Evolutionary conservation across 1,140 invertebrate genomes (phyloP), one percentile per base, ranked within the genome.

Genomic region (Leucophenga varia): DNA sequence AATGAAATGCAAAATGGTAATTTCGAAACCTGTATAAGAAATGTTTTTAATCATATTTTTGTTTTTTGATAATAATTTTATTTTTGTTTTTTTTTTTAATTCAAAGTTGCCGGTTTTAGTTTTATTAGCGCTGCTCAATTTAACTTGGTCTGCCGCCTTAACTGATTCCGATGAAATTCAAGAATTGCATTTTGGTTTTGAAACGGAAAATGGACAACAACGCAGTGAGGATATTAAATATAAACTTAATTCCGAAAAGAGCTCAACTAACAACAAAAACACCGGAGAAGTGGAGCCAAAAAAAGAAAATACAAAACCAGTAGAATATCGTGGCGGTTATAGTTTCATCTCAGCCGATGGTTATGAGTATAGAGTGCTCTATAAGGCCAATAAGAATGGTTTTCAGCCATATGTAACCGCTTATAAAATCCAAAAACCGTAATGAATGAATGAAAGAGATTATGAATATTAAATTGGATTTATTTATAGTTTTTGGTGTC

Each of bases 331-430:
- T 47, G 87, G 87, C 9, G 85, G 82, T 25, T 89, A 88, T 64
- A 87, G 80, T 60, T 80, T 84, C 4, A 85, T 83, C 46, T 81
- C 82, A 13, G 78, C 84, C 57, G 84, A 87, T 63, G 86, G 86
- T n/a, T 76, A 85, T 9, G 81, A 82, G 52, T 81, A 82, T 6
- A 78, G 81, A 35, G 81, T 88, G 12, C 81, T 81, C 35, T 88
- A 88, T 55, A 69, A 82, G 36, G 86, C 87, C 1, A 86, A 88
- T 58, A 82, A 87, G 72, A 84, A 82, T 46, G 86, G 86, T 1
- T 86, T 83, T 60, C 82, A 82, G 49, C 86, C 86, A 1, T 86
- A 85, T 67, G 81, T 88, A 34, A 72, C 69, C 7, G 69, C 69
- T 0, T 64, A 65, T 21, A 72, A 72, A 39, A 52, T 72, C 19